phyloP scores from a whole-genome alignment of 2,113 vertebrate species.

The Corythornis madagascariensis region DNA sequence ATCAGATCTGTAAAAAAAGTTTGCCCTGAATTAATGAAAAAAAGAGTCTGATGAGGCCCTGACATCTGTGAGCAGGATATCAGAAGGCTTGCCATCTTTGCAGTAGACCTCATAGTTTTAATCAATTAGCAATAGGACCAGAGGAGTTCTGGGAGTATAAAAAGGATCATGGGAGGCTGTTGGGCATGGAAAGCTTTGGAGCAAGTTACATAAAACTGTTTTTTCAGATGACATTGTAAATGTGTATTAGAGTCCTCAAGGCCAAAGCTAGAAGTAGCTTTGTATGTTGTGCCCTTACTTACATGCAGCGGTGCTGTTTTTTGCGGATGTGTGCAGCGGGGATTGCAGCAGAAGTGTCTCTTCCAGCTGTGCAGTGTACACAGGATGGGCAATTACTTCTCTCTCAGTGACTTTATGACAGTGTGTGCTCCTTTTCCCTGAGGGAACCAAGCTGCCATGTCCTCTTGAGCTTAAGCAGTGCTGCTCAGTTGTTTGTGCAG shows the following conservation, averaged over 20 bases:
- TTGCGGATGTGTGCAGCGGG: neutral
- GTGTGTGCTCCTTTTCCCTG: conserved; percentile 16
- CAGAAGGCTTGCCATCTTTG: neutral
- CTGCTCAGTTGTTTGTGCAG: neutral
- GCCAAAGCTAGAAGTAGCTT: conserved; percentile 3
- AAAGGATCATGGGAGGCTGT: neutral
- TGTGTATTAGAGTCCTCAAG: neutral
- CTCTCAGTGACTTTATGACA: conserved; percentile 45
- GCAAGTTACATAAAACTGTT: neutral
- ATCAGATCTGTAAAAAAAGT: neutral
- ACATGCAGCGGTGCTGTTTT: neutral
- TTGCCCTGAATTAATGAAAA: neutral
- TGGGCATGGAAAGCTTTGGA: neutral
- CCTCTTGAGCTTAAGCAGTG: conserved; percentile 33
- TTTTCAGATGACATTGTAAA: conserved; percentile 13
- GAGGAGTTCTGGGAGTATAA: neutral
- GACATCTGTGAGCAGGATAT: neutral
- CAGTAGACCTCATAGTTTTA: neutral
- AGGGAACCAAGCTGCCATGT: conserved; percentile 34
- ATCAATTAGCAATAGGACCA: neutral
- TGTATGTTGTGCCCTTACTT: conserved; percentile 17
- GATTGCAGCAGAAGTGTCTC: neutral
- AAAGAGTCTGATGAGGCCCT: neutral
- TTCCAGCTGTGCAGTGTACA: conserved; percentile 55
- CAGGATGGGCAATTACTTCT: conserved; percentile 39